Evolutionary conservation across 1,140 invertebrate genomes (phyloP).

Genomic region (Eumaeus atala): DNA sequence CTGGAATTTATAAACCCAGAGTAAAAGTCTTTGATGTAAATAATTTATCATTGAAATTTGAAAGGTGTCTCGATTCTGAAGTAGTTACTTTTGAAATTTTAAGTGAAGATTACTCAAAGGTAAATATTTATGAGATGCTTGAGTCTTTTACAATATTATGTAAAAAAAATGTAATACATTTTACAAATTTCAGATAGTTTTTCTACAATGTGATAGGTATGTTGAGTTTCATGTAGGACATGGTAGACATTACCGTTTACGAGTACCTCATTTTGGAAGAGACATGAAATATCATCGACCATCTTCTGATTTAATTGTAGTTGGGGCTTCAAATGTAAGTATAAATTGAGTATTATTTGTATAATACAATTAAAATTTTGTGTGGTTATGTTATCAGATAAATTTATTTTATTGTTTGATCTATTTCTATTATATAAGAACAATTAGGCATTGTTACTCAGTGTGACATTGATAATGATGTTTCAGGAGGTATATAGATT

Average conservation of each 20-base stretch:
- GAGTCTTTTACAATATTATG: neutral
- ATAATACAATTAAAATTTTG: slow-evolving; percentile 16
- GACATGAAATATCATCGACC: slow-evolving; percentile 94
- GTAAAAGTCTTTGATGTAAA: slow-evolving; percentile 97
- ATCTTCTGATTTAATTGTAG: slow-evolving; percentile 94
- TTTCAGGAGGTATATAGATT: slow-evolving; percentile 91
- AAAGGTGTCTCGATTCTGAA: slow-evolving; percentile 98
- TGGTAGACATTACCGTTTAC: slow-evolving; percentile 91
- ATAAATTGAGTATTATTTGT: slow-evolving; percentile 11
- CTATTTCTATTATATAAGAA: neutral
- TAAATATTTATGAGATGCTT: slow-evolving; percentile 55
- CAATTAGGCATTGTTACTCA: no score
- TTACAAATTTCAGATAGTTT: slow-evolving; percentile 78
- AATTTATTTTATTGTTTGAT: neutral
- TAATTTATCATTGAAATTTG: slow-evolving; percentile 98
- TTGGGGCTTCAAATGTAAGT: slow-evolving; percentile 85
- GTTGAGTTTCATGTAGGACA: slow-evolving; percentile 96
- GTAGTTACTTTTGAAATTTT: slow-evolving; percentile 90
- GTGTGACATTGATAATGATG: no score
- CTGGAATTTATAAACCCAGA: slow-evolving; percentile 97
- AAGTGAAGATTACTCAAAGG: slow-evolving; percentile 92
- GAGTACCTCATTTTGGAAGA: slow-evolving; percentile 96
- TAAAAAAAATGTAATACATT: neutral
- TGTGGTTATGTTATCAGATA: no score
- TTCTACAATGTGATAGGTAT: slow-evolving; percentile 90